These are phyloP conservation scores for Aphodius granarius DNA, from an alignment of 2,888 invertebrate genomes.

Conservation along the genomic window DNA sequence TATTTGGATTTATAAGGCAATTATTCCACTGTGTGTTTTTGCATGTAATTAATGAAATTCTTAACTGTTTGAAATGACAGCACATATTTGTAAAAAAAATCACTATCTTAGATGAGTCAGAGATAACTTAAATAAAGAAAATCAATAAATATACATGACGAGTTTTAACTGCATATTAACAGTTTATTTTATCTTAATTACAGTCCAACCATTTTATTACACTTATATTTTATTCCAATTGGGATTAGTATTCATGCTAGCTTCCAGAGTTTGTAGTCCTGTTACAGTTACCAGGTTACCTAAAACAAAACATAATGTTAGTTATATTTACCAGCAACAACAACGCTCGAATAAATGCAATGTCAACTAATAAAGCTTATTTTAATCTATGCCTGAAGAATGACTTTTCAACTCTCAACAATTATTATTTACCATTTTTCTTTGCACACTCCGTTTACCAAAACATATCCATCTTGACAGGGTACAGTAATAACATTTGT, in stretches of 20 bases:
- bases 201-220: neutral
- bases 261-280: neutral
- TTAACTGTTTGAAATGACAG: too few species aligned
- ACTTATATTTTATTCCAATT: neutral
- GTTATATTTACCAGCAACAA: too few species aligned
- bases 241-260: neutral
- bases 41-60: too few species aligned
- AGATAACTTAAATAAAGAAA: neutral
- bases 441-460: slow-evolving; percentile 21
- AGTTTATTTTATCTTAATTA: neutral
- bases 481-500: slow-evolving; percentile 10
- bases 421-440: slow-evolving; percentile 1
- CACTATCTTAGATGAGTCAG: neutral
- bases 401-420: neutral
- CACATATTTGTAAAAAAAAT: neutral
- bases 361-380: too few species aligned
- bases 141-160: neutral
- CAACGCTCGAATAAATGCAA: too few species aligned
- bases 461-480: slow-evolving; percentile 25
- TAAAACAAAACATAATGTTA: neutral
- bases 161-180: too few species aligned
- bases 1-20: too few species aligned
- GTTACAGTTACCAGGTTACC: neutral
- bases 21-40: too few species aligned
- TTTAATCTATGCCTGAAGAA: too few species aligned